Evolutionary conservation across 2,888 invertebrate species (phyloP), one percentile per base, ranked within the genome.

Genomic region (Tridacna crocea): DNA sequence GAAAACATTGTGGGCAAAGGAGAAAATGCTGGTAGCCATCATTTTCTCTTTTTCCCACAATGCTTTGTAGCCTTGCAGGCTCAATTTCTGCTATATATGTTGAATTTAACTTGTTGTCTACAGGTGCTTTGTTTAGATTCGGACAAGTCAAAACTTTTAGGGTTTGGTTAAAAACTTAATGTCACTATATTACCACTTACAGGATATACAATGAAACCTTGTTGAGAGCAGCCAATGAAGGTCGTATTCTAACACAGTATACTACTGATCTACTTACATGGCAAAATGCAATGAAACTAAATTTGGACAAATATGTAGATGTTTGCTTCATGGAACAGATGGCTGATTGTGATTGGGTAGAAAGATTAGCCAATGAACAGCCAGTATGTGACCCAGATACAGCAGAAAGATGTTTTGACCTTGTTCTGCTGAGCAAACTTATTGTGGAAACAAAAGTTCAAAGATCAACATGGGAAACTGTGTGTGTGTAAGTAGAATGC

Each of bases 191-290:
- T 55, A 24, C n/a, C 0, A n/a, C 19, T 83, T 75, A 68, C 80
- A 83, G 83, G n/a, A 24, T 83, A 36, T 83, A 60, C 51, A 80
- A 83, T 68, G 63, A 72, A 17, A 83, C 80, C 22, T 12, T 83
- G n/a, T n/a, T 68, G 51, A 27, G 19, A 24, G 78, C 80, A n/a
- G 83, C 79, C 0, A 26, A 66, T 17, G 70, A 83, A 19, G 68
- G 68, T 11, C 46, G 79, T 22, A 58, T 78, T 13, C 65, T 80
- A 68, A 61, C 73, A 19, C 75, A 76, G 22, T 72, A 73, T 51
- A 68, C 72, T 17, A 65, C 75, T 15, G 66, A 66, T 51, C 58
- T 80, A 26, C 66, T 80, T 36, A 76, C 78, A 26, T 83, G 83
- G 83, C 80, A 80, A 48, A 70, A 75, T 17, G 77, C 75, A 6